Percentiles rank a stretch among this genome's conserved stretches.
These are phyloP conservation scores for Polymixis flavicincta DNA, from an alignment of 2,888 invertebrate genomes.

Conservation along the genomic window DNA sequence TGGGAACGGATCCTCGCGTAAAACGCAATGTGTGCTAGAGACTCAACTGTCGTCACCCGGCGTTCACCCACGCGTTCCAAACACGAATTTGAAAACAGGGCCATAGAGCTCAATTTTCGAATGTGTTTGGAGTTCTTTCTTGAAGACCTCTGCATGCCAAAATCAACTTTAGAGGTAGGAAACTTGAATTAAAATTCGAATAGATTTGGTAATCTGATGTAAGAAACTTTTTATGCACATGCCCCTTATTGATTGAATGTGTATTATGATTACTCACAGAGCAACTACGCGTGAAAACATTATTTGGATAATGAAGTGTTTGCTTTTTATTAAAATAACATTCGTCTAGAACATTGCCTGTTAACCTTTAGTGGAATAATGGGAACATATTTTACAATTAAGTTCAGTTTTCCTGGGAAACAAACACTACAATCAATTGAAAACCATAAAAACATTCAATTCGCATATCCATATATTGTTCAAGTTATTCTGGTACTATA, in stretches of 20 bases:
- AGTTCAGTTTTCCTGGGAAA: neutral
- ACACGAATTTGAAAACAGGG: slow-evolving; percentile 65
- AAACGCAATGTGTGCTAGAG: slow-evolving; percentile 86
- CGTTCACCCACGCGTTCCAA: slow-evolving; percentile 64
- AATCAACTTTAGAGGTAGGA: slow-evolving; percentile 21
- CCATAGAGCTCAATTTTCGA: slow-evolving; percentile 73
- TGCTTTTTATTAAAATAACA: slow-evolving; percentile 70
- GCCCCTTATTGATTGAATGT: slow-evolving; percentile 82
- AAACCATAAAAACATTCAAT: neutral
- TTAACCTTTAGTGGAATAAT: neutral
- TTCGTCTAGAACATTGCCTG: slow-evolving; percentile 13
- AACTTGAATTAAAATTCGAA: slow-evolving; percentile 53
- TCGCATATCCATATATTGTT: neutral
- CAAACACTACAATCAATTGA: neutral
- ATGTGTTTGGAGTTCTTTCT: slow-evolving; percentile 36
- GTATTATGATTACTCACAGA: slow-evolving; percentile 82
- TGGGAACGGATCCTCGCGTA: slow-evolving; percentile 86
- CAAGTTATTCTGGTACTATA: slow-evolving; percentile 19
- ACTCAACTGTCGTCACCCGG: slow-evolving; percentile 82
- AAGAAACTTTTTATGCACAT: slow-evolving; percentile 78
- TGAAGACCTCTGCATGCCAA: slow-evolving; percentile 30
- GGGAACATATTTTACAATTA: neutral
- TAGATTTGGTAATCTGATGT: slow-evolving; percentile 46
- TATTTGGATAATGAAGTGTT: slow-evolving; percentile 75
- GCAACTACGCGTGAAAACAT: slow-evolving; percentile 81